Evolutionary conservation across 2,888 invertebrate genomes (phyloP).

Genomic region (Drosophila sordidula): DNA sequence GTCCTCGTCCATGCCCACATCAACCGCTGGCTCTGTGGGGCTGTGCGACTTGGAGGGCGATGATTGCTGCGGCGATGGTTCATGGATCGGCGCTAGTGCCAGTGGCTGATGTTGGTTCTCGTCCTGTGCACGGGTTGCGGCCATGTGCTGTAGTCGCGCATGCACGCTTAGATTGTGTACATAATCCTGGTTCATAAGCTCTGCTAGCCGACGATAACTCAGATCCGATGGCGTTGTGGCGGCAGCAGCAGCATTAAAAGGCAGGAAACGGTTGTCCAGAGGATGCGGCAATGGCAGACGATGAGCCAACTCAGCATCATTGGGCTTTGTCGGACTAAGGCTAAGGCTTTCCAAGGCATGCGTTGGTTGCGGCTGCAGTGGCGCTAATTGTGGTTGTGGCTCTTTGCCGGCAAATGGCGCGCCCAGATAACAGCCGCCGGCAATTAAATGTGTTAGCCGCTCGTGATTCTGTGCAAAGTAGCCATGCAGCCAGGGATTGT

Average conservation of each 20-base stretch:
- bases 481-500: conserved; percentile 85
- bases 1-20: conserved; percentile 83
- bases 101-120: conserved; percentile 41
- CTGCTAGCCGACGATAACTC: conserved; percentile 67
- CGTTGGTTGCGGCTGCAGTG: conserved; percentile 38
- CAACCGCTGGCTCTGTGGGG: conserved; percentile 69
- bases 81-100: conserved; percentile 13
- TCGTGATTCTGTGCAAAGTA: conserved; percentile 85
- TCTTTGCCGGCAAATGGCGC: conserved; percentile 51
- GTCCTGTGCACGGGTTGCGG: conserved; percentile 47
- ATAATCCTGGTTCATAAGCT: conserved; percentile 77
- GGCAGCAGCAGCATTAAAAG: conserved; percentile 55
- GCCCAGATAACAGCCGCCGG: conserved; percentile 75
- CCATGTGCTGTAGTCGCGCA: conserved; percentile 68
- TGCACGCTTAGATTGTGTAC: conserved; percentile 77
- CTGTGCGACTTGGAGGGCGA: conserved; percentile 64
- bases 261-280: conserved; percentile 75
- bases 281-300: conserved; percentile 54
- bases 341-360: conserved; percentile 55
- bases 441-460: conserved; percentile 83
- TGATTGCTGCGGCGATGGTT: conserved; percentile 29
- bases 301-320: conserved; percentile 41
- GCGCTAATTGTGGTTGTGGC: conserved; percentile 27
- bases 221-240: conserved; percentile 62
- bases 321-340: conserved; percentile 46